A percentile compares a stretch with the other conserved stretches of the same genome.
These are phyloP conservation scores for Tanaodytes sp. DNA, from an alignment of 2,888 invertebrate genomes.

Conservation along the genomic window DNA sequence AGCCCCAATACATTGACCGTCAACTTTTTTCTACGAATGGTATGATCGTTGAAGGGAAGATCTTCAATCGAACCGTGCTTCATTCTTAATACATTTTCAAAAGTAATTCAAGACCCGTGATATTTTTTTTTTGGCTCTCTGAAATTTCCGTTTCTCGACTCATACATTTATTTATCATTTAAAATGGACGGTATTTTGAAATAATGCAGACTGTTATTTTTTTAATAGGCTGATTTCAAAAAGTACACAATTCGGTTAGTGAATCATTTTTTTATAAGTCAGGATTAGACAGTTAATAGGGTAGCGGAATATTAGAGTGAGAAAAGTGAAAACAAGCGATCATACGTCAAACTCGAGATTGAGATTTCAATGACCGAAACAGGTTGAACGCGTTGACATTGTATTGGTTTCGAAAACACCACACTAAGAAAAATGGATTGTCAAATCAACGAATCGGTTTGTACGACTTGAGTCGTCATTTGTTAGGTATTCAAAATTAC, in stretches of 20 bases:
- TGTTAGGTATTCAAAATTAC: too few relatives aligned
- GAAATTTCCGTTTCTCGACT: slow-evolving; percentile 23
- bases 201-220: slow-evolving; percentile 45
- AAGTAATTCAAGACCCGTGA: slow-evolving; percentile 29
- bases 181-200: slow-evolving; percentile 53
- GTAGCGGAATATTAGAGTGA: slow-evolving; percentile 14
- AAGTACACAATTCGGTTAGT: slow-evolving; percentile 49
- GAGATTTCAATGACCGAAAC: slow-evolving; percentile 28
- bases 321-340: slow-evolving; percentile 28
- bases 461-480: too few relatives aligned
- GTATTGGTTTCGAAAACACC: slow-evolving; percentile 18
- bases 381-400: slow-evolving; percentile 24
- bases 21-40: too few relatives aligned
- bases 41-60: slow-evolving; percentile 25
- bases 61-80: slow-evolving; percentile 42
- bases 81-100: slow-evolving; percentile 45
- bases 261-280: slow-evolving; percentile 16
- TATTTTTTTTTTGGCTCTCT: slow-evolving; percentile 24
- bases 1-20: too few relatives aligned
- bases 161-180: slow-evolving; percentile 44
- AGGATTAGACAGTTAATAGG: too few relatives aligned
- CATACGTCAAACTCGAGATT: slow-evolving; percentile 19
- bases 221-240: slow-evolving; percentile 52
- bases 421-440: too few relatives aligned
- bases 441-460: too few relatives aligned